These are phyloP conservation scores for Trinorchestia longiramus DNA, from an alignment of 1,140 invertebrate genomes.

Conservation along the genomic window DNA sequence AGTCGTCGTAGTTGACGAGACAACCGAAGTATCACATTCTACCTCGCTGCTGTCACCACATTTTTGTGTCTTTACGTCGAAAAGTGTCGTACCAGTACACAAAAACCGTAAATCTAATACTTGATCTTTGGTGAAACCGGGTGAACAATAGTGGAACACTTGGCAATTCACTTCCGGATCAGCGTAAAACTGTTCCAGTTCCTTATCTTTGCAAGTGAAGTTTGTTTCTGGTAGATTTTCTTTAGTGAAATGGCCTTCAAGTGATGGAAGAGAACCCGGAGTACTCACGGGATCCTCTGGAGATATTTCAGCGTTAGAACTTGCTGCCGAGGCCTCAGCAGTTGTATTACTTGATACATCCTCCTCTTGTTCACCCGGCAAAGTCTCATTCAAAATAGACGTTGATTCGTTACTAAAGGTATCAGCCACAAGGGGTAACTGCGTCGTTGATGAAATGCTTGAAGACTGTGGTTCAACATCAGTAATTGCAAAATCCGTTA, in stretches of 20 bases:
- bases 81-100: constrained; percentile 74
- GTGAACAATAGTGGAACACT: constrained; percentile 76
- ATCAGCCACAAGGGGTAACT: constrained; percentile 44
- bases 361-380: constrained; percentile 48
- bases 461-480: constrained; percentile 8
- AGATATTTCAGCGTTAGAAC: not conserved
- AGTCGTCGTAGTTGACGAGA: constrained; percentile 30
- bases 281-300: constrained; percentile 24
- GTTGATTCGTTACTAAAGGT: constrained; percentile 55
- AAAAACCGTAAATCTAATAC: constrained; percentile 76
- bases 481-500: not conserved
- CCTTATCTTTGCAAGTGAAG: constrained; percentile 75
- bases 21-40: constrained; percentile 54
- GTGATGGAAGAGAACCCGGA: not conserved
- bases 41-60: constrained; percentile 69
- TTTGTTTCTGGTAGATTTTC: constrained; percentile 63
- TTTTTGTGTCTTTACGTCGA: constrained; percentile 74
- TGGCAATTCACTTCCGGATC: constrained; percentile 74
- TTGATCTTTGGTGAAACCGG: constrained; percentile 74
- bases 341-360: constrained; percentile 17
- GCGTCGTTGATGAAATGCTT: constrained; percentile 39
- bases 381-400: constrained; percentile 51
- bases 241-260: constrained; percentile 54
- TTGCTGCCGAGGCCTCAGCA: not conserved
- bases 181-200: constrained; percentile 75